Evolutionary conservation across 2,113 vertebrate genomes (phyloP).

Genomic region (Cygnus atratus): DNA sequence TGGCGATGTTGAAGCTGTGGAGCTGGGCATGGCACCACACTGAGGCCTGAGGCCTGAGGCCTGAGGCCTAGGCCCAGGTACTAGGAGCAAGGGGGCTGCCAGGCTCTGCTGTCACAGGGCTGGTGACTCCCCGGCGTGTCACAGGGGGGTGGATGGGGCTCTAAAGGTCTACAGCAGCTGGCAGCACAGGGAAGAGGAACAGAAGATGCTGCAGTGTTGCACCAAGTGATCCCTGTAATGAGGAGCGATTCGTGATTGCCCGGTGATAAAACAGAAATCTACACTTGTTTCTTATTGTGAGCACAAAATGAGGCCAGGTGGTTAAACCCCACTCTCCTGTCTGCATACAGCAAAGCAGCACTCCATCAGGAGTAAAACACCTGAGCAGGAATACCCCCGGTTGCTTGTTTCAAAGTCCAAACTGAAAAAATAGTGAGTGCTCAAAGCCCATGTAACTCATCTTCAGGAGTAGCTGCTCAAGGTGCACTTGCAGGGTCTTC

Average conservation of each 20-base stretch:
- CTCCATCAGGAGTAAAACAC: not conserved
- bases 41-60: not conserved
- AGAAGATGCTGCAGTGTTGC: rapidly evolving
- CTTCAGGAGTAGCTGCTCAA: not conserved
- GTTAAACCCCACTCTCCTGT: not conserved
- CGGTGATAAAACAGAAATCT: not conserved
- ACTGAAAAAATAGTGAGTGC: no score
- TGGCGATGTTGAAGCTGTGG: rapidly evolving
- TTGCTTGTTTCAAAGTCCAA: not conserved
- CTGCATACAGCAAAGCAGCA: rapidly evolving
- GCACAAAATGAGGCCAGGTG: not conserved
- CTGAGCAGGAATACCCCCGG: rapidly evolving
- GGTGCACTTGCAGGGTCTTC: not conserved
- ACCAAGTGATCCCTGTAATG: rapidly evolving
- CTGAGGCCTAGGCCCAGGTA: rapidly evolving
- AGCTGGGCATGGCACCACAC: not conserved
- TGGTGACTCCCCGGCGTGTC: not conserved
- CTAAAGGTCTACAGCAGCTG: not conserved
- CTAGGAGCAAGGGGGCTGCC: not conserved
- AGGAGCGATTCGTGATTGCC: not conserved
- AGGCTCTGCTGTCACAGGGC: not conserved
- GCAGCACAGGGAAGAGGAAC: not conserved
- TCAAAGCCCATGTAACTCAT: not conserved
- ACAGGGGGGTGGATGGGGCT: not conserved
- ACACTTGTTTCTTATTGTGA: not conserved